These are phyloP conservation scores for Stegophylla sp. DNA, from an alignment of 2,888 invertebrate genomes.

Conservation along the genomic window DNA sequence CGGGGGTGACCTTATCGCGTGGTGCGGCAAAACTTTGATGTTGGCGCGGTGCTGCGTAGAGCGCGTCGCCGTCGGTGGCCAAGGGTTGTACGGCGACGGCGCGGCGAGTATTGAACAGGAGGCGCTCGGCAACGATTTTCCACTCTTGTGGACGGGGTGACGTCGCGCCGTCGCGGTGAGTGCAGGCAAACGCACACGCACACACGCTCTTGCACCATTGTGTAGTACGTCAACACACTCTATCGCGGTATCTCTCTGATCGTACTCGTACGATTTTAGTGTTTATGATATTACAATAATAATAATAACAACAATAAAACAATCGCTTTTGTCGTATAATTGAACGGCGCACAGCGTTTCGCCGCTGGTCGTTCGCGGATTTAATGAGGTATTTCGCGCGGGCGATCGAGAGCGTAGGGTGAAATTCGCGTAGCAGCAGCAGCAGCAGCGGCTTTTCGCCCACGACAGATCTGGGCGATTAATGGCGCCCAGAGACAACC, in stretches of 20 bases:
- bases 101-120: neutral
- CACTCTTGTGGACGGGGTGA: neutral
- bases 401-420: too few relatives aligned
- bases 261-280: neutral
- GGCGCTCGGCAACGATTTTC: slow-evolving; percentile 50
- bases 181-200: neutral
- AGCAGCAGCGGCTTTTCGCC: too few relatives aligned
- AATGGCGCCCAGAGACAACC: slow-evolving; percentile 48
- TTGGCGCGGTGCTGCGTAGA: neutral
- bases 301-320: too few relatives aligned
- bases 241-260: neutral
- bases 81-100: neutral
- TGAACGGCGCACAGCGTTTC: too few relatives aligned
- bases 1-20: neutral
- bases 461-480: neutral
- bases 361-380: neutral
- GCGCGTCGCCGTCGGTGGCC: neutral
- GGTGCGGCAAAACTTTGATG: neutral
- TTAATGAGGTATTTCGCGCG: too few relatives aligned
- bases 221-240: neutral
- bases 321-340: too few relatives aligned
- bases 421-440: too few relatives aligned
- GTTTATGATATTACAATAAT: neutral
- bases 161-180: neutral
- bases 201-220: neutral